Evolutionary conservation across 53 echinoderm and acorn worm genomes (phyloP), one percentile per base, ranked within the genome.

Genomic region (Actinopyga echinites): DNA sequence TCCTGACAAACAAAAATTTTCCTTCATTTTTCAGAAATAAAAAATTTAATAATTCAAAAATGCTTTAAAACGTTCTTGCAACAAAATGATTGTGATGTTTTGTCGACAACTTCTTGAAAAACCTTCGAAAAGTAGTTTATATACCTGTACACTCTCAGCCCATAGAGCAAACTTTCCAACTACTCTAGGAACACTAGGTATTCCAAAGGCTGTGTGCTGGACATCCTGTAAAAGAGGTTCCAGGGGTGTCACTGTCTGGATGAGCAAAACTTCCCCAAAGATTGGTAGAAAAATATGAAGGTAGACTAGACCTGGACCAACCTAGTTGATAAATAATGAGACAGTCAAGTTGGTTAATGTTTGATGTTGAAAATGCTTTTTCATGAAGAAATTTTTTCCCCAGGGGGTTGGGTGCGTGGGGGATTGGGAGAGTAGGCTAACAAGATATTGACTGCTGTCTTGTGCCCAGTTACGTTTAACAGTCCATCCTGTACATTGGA

Each of bases 131-230:
- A 19, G 19, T 60, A 65, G 0, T 2, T 12, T 12, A 55, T 55
- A 23, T 54, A 77, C 77, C 77, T 77, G 77, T 4, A 77, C 77
- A 30, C 54, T 55, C 31, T 77, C 77, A 53, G 77, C 77, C 77
- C 77, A 77, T 3, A 77, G 56, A 44, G 77, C 30, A 55, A 77
- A 77, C 56, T 77, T 77, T 24, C 54, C 77, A 10, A 77, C 3
- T 6, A 26, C 17, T 24, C 77, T 53, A 19, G 77, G 77, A 7
- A 77, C 49, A 8, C 12, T 24, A 8, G 56, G 77, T 7, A 56
- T 55, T 11, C 29, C 77, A 54, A 77, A 52, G 30, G 30, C 77
- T 54, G 77, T 54, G 44, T 77, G 77, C 24, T 77, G 56, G 2
- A 77, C 77, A 49, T 77, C 34, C 31, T 77, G 77, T 10, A 77